Evolutionary conservation across 1,140 invertebrate species (phyloP).

Genomic region (Tyrophagus putrescentiae): DNA sequence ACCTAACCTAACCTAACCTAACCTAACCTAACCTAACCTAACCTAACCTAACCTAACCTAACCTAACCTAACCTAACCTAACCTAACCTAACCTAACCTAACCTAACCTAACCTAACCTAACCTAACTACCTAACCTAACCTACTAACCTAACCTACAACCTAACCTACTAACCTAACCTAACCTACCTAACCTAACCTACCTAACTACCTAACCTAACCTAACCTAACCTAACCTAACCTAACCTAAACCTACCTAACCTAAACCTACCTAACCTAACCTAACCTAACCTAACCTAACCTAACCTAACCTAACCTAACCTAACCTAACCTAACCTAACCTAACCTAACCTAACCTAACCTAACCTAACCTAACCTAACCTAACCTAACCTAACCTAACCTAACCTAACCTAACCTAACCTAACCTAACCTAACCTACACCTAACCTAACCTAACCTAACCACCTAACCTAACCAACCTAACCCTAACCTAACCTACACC

Average conservation of each 20-base stretch:
- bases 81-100: conserved; percentile 24
- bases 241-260: too few species aligned
- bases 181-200: too few species aligned
- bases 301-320: conserved; percentile 28
- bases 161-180: conserved; percentile 29
- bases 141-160: conserved; percentile 27
- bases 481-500: conserved; percentile 22
- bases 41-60: conserved; percentile 26
- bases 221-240: conserved; percentile 25
- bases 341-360: conserved; percentile 31
- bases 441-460: conserved; percentile 25
- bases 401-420: conserved; percentile 28
- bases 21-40: conserved; percentile 28
- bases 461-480: conserved; percentile 27
- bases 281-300: conserved; percentile 29
- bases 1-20: conserved; percentile 27
- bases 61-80: conserved; percentile 25
- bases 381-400: conserved; percentile 29
- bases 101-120: conserved; percentile 26
- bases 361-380: conserved; percentile 31
- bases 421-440: conserved; percentile 22
- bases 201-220: conserved; percentile 24
- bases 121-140: conserved; percentile 28
- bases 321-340: conserved; percentile 31
- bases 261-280: conserved; percentile 28